These are phyloP conservation scores for Malacoraja senta DNA, from an alignment of 2,797 vertebrate genomes.

Conservation along the genomic window DNA sequence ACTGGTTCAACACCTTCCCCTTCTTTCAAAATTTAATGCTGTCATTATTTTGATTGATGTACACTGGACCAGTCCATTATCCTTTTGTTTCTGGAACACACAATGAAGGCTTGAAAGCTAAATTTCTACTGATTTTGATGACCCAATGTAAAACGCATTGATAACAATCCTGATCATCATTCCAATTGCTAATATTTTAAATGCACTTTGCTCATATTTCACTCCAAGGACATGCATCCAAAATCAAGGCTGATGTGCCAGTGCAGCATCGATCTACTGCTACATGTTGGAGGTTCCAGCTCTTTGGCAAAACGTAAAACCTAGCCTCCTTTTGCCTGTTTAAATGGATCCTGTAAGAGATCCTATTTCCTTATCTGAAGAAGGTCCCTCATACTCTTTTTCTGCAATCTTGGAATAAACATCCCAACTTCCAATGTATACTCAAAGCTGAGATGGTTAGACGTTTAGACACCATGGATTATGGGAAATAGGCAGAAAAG, in stretches of 20 bases:
- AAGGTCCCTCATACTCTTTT: not conserved
- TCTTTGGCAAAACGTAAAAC: not conserved
- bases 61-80: not conserved
- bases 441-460: too few species aligned
- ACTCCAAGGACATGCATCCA: not conserved
- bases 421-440: too few species aligned
- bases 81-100: not conserved
- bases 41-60: not conserved
- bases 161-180: not conserved
- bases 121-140: not conserved
- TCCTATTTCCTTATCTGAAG: not conserved
- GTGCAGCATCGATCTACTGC: not conserved
- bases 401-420: not conserved
- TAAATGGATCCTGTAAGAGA: not conserved
- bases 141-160: not conserved
- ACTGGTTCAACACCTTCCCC: not conserved
- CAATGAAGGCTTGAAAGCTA: not conserved
- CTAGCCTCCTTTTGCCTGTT: not conserved
- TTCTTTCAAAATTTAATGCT: not conserved
- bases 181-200: not conserved
- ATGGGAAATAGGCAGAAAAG: too few species aligned
- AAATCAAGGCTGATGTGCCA: not conserved
- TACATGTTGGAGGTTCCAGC: not conserved
- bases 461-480: too few species aligned
- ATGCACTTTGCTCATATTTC: not conserved